Conservation (phyloP, 2,797 vertebrate species). For the Sciurus carolinensis region DNA sequence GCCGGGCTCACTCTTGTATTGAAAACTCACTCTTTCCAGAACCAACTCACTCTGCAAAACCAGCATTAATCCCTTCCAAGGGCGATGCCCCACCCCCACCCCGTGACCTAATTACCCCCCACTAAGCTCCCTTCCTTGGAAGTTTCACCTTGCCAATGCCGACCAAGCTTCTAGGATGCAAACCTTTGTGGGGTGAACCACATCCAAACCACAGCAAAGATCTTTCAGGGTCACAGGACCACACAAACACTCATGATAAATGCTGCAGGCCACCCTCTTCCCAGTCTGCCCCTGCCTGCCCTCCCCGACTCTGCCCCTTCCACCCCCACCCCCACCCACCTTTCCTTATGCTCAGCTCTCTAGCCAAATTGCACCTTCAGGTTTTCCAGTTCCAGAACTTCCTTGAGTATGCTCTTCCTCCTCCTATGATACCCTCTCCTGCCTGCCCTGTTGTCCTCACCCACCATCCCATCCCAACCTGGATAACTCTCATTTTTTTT, state of each 20-base stretch:
- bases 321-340: too few species aligned
- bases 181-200: neutral
- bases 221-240: neutral
- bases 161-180: neutral
- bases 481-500: neutral
- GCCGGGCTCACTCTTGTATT: neutral
- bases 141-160: too few species aligned
- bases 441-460: neutral
- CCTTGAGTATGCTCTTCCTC: neutral
- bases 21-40: neutral
- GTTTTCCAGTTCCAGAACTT: neutral
- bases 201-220: neutral
- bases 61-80: neutral
- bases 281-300: neutral
- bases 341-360: neutral
- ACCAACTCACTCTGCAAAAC: neutral
- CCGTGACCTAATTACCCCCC: too few species aligned
- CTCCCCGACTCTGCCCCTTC: neutral
- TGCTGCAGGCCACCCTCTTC: neutral
- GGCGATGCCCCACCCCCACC: too few species aligned
- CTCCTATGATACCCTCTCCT: neutral
- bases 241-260: accelerated
- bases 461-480: neutral
- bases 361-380: neutral
- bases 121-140: too few species aligned